Evolutionary conservation across 2,888 invertebrate genomes (phyloP).

Genomic region (Noctuana brunneofusca): DNA sequence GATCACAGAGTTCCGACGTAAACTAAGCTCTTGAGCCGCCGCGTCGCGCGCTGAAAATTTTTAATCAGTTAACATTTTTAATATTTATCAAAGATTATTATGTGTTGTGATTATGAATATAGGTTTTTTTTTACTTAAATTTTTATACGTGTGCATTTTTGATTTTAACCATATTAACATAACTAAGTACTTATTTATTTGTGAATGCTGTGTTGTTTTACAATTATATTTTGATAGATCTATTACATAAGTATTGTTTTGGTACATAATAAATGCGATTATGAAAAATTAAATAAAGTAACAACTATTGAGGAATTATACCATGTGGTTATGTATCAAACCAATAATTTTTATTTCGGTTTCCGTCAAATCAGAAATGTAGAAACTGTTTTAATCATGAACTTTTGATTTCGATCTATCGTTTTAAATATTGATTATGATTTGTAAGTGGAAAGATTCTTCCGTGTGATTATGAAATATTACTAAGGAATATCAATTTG

Average conservation of each 20-base stretch:
- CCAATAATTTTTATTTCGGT: constrained; percentile 52
- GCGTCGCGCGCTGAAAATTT: constrained; percentile 51
- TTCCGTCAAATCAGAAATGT: constrained; percentile 48
- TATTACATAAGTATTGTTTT: constrained; percentile 52
- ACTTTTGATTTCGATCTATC: constrained; percentile 70
- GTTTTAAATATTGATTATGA: constrained; percentile 76
- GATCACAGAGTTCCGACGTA: constrained; percentile 35
- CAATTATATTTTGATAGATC: constrained; percentile 49
- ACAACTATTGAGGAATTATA: constrained; percentile 33
- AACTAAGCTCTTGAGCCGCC: background rate
- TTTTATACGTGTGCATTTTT: constrained; percentile 63
- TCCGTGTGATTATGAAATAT: constrained; percentile 62
- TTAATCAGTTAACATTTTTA: constrained; percentile 77
- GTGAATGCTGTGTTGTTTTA: constrained; percentile 63
- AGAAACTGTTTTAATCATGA: constrained; percentile 74
- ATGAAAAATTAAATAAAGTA: background rate
- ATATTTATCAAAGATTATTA: constrained; percentile 56
- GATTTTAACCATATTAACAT: constrained; percentile 81
- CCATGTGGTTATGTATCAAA: constrained; percentile 71
- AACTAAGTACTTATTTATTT: constrained; percentile 70
- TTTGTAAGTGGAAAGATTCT: constrained; percentile 52
- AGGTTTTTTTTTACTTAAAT: constrained; percentile 47
- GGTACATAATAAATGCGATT: constrained; percentile 67
- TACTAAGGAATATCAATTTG: constrained; percentile 37
- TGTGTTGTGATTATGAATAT: constrained; percentile 67